Evolutionary conservation across 1,140 invertebrate species (phyloP), one percentile per base, ranked within the genome.

Genomic region (Rhagoletis zephyria): DNA sequence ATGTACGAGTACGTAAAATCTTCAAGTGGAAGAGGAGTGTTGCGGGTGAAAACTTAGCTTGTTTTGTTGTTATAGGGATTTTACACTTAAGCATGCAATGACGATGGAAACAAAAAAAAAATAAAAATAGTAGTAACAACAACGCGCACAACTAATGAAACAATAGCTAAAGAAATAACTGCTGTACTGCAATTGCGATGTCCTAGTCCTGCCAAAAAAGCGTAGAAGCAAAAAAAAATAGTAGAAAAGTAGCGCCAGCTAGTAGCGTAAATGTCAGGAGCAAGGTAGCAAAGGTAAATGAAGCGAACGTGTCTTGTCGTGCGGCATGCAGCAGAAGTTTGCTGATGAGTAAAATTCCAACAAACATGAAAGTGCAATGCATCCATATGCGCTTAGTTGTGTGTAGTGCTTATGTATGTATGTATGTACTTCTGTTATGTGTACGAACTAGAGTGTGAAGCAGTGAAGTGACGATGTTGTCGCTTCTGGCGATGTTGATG

Each of bases 111-210:
- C 48, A 16, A 59, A n/a, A 59, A 51, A 9, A 30, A 56, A 30
- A n/a, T n/a, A 77, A 45, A n/a, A 77, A 77, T 16, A 77, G n/a
- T n/a, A 48, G n/a, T 1, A 77, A 51, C 45, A 56, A 56, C 70
- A 74, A 30, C 16, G 16, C 51, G 19, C 48, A 48, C 48, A 51
- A 56, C 16, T 81, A 81, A 81, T 81, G 74, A 81, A 81, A 81
- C 74, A 81, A 81, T 81, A 51, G 74, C 74, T 30, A n/a, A n/a
- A 81, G 48, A 81, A 81, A 81, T 77, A 81, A n/a, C 48, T 81
- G 74, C 74, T 51, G 10, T 81, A 42, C 74, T 10, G 48, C 74
- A 51, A 81, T 74, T 74, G 67, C 12, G 16, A 81, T 19, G 5
- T 4, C 16, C 0, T 3, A 56, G 9, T n/a, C 59, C 30, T 19